Evolutionary conservation across 2,888 invertebrate species (phyloP).

Genomic region (Limnephilus marmoratus): DNA sequence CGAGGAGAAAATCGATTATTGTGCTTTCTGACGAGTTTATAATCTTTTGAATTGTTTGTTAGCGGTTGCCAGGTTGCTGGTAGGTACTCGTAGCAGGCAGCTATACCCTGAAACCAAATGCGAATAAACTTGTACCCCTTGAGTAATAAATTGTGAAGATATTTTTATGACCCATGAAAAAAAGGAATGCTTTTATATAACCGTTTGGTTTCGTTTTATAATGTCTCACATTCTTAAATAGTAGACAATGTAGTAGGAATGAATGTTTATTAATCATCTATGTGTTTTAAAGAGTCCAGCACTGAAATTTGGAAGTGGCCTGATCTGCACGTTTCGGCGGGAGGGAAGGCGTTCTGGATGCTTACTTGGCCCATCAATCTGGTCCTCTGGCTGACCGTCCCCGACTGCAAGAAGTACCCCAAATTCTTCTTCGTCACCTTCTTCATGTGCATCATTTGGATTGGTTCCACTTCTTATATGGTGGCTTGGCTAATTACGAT

Average conservation of each 20-base stretch:
- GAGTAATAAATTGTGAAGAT: not conserved
- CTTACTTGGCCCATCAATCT: constrained; percentile 87
- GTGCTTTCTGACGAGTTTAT: too few species aligned
- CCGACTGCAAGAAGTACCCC: constrained; percentile 83
- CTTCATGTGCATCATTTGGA: constrained; percentile 89
- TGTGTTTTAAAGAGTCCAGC: constrained; percentile 49
- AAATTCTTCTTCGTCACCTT: constrained; percentile 84
- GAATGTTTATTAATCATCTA: not conserved
- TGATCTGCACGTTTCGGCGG: constrained; percentile 71
- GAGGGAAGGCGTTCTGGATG: constrained; percentile 77
- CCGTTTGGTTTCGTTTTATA: too few species aligned
- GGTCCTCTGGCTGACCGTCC: constrained; percentile 84
- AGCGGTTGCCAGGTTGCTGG: too few species aligned
- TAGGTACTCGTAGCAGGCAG: too few species aligned
- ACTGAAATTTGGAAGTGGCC: constrained; percentile 78
- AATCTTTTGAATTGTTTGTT: too few species aligned
- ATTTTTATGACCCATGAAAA: not conserved
- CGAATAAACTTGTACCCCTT: too few species aligned
- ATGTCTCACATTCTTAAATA: too few species aligned
- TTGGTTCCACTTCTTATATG: constrained; percentile 88
- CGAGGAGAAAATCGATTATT: too few species aligned
- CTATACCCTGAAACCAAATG: too few species aligned
- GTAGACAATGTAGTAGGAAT: not conserved
- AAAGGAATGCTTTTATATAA: too few species aligned
- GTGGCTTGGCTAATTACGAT: constrained; percentile 91